Evolutionary conservation across 2,113 vertebrate species (phyloP).

Genomic region (Apus apus): DNA sequence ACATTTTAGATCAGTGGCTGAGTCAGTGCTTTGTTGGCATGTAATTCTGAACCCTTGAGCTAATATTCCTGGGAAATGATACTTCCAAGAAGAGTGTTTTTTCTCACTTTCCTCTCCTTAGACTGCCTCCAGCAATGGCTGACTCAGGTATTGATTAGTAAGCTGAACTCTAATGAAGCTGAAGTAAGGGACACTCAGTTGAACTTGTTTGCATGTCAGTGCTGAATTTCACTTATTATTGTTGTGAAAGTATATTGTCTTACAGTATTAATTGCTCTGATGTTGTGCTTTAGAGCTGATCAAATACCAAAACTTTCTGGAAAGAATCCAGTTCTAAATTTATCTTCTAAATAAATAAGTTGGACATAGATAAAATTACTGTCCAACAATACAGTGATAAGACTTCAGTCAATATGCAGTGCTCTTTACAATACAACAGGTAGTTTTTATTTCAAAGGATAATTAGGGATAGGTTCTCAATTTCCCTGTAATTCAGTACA

Average conservation of each 20-base stretch:
- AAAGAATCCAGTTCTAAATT: slow-evolving; percentile 23
- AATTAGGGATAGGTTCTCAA: background rate
- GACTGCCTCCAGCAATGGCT: background rate
- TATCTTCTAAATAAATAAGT: slow-evolving; percentile 3
- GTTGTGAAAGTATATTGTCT: slow-evolving; percentile 7
- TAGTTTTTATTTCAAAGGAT: slow-evolving; percentile 18
- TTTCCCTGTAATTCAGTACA: slow-evolving; percentile 9
- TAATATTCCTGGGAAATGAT: background rate
- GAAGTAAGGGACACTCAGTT: background rate
- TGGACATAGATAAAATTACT: background rate
- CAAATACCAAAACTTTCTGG: background rate
- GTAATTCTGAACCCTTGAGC: background rate
- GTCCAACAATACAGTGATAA: background rate
- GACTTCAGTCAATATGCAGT: background rate
- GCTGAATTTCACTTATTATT: slow-evolving; percentile 31
- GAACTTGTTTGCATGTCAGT: background rate
- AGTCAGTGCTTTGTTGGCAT: slow-evolving; percentile 11
- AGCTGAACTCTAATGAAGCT: slow-evolving; percentile 30
- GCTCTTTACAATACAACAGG: background rate
- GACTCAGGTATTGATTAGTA: background rate
- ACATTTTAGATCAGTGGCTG: background rate
- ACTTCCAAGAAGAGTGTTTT: slow-evolving; percentile 20
- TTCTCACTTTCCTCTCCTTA: slow-evolving; percentile 13
- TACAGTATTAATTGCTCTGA: background rate
- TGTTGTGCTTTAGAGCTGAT: background rate